phyloP scores from a whole-genome alignment of 2,888 invertebrate species.

The Drosophila phalerata region DNA sequence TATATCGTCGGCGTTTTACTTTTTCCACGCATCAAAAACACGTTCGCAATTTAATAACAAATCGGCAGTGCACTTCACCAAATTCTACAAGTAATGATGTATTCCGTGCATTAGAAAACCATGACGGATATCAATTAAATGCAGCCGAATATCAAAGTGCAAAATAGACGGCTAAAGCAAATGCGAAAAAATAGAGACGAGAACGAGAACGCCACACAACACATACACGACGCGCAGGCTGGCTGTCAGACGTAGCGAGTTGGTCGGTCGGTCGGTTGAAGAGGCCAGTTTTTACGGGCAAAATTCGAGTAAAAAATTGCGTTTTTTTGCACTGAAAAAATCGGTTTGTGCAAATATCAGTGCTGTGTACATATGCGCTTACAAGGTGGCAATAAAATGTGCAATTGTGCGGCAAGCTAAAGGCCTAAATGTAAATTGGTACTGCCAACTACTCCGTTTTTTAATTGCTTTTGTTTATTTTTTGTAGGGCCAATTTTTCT shows the following conservation, averaged over 20 bases:
- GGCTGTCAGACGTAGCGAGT: slow-evolving; percentile 74
- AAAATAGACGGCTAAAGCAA: slow-evolving; percentile 63
- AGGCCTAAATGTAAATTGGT: slow-evolving; percentile 68
- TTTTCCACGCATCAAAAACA: slow-evolving; percentile 60
- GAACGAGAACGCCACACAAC: slow-evolving; percentile 74
- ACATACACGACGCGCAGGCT: slow-evolving; percentile 73
- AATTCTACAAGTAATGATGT: slow-evolving; percentile 36
- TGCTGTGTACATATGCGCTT: slow-evolving; percentile 44
- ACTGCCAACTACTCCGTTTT: slow-evolving; percentile 73
- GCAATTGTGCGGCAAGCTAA: slow-evolving; percentile 53
- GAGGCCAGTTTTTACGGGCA: slow-evolving; percentile 77
- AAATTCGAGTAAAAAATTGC: slow-evolving; percentile 68
- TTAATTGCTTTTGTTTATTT: slow-evolving; percentile 84
- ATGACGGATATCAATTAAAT: slow-evolving; percentile 20
- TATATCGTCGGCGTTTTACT: slow-evolving; percentile 66
- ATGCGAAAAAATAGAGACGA: slow-evolving; percentile 73
- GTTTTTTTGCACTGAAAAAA: slow-evolving; percentile 59
- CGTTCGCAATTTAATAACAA: slow-evolving; percentile 50
- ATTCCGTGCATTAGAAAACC: neutral
- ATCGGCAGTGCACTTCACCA: slow-evolving; percentile 20
- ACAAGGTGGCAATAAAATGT: slow-evolving; percentile 60
- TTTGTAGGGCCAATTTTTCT: slow-evolving; percentile 82
- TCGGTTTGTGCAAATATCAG: slow-evolving; percentile 43
- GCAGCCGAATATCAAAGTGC: slow-evolving; percentile 43
- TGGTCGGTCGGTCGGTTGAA: slow-evolving; percentile 74